Evolutionary conservation across 2,888 invertebrate genomes (phyloP).

Genomic region (Byasa hedistus): DNA sequence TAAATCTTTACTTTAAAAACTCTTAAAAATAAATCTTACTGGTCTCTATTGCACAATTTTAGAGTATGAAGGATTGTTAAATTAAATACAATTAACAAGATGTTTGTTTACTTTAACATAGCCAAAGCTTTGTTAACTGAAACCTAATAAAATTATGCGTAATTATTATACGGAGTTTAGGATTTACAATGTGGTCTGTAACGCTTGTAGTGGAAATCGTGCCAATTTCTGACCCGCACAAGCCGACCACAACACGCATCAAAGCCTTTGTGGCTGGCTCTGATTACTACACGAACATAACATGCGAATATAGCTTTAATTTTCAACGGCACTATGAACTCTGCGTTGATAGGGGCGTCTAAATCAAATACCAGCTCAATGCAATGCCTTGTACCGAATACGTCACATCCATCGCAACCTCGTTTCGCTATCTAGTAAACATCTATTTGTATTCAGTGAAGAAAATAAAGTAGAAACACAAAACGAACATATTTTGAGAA

Average conservation of each 20-base stretch:
- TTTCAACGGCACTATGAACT: constrained; percentile 38
- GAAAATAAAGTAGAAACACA: constrained; percentile 14
- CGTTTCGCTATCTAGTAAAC: constrained; percentile 23
- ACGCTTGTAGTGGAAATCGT: constrained; percentile 62
- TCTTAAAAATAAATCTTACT: too few species aligned
- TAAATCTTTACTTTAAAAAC: not conserved
- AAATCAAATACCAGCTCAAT: constrained; percentile 32
- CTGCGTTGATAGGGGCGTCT: constrained; percentile 33
- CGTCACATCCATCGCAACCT: constrained; percentile 25
- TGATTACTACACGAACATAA: constrained; percentile 53
- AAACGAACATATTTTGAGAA: not conserved
- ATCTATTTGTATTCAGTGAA: not conserved
- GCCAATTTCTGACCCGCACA: constrained; percentile 71
- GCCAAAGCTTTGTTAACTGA: not conserved
- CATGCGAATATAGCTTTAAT: constrained; percentile 46
- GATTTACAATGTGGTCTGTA: constrained; percentile 42
- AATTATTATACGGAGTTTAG: constrained; percentile 29
- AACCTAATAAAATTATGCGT: not conserved
- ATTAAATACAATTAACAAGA: not conserved
- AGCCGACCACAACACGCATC: constrained; percentile 71
- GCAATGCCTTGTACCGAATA: constrained; percentile 22
- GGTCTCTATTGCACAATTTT: too few species aligned
- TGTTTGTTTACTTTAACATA: too few species aligned
- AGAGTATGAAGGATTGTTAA: not conserved
- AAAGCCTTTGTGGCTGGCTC: constrained; percentile 66